Base-by-base conservation (phyloP, 2,888 invertebrate species). In the Dryococelus australis region DNA sequence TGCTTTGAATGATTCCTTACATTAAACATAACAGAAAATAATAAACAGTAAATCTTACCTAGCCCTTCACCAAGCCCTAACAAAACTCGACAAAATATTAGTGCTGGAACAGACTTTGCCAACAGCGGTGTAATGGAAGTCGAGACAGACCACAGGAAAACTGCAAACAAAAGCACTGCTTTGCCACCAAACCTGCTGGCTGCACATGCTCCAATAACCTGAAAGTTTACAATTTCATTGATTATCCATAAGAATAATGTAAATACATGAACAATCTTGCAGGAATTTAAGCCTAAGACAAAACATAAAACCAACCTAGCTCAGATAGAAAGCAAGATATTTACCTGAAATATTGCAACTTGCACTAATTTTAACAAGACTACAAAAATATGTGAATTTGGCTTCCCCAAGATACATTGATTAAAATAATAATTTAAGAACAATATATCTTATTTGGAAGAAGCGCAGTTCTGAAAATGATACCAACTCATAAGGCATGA, bases 31-130 rank as follows among this genome's bases (percentile, higher is more conserved):
- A n/a, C 65, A 51, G 51, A 51, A 51, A 51, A n/a, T 20, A 16
- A 24, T n/a, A 65, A 24, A 65, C 20, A 65, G 13, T n/a, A 65
- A 65, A 86, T 89, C 90, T 91, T 92, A 95, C 96, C 96, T 90
- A 96, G 92, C 84, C 96, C 96, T 93, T 96, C 96, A 20, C 96
- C 96, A 86, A 96, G 85, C 16, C 96, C 96, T 43, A 96, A 92
- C 53, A 96, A 90, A 27, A 96, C 95, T 90, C 96, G 92, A 88
- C 95, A 94, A 85, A 94, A 91, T 47, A 96, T 93, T n/a, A 96
- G 92, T 35, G 94, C 93, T 87, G 94, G 93, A 26, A 96, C 92
- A 88, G 95, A 95, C 85, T 94, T 94, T n/a, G 95, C 95, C 90
- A 96, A 92, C 85, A 95, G 91, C 1, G 96, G 96, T 4, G 96